Evolutionary conservation across 2,888 invertebrate genomes (phyloP).

Genomic region (Pterostichus niger): DNA sequence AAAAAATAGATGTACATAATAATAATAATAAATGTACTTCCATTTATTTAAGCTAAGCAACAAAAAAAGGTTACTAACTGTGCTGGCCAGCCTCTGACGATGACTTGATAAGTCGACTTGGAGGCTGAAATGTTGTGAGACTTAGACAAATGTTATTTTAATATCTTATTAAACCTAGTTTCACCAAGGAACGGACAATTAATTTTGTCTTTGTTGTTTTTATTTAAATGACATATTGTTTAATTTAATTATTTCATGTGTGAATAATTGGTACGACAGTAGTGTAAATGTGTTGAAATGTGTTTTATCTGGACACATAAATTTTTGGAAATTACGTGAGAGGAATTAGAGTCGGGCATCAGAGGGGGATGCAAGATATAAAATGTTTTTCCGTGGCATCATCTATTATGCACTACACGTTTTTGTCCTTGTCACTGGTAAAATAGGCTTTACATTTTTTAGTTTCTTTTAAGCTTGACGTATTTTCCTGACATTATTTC

Average conservation of each 20-base stretch:
- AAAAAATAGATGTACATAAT: no score
- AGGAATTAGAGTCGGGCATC: not conserved
- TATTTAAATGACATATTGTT: not conserved
- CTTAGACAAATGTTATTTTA: no score
- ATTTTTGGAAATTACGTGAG: constrained; percentile 37
- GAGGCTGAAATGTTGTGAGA: no score
- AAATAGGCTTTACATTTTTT: constrained; percentile 38
- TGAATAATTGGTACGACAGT: not conserved
- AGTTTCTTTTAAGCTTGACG: constrained; percentile 24
- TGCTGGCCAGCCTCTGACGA: no score
- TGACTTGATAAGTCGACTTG: no score
- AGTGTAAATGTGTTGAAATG: constrained; percentile 21
- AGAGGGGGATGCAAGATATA: constrained; percentile 33
- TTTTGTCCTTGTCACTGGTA: constrained; percentile 34
- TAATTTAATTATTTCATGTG: not conserved
- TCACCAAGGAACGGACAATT: no score
- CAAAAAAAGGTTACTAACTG: no score
- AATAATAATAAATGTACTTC: no score
- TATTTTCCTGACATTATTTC: constrained; percentile 40
- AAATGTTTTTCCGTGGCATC: constrained; percentile 38
- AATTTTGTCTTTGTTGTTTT: no score
- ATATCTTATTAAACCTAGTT: no score
- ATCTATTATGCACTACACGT: constrained; percentile 40
- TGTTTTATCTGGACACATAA: constrained; percentile 39
- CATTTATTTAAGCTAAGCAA: no score